Evolutionary conservation across 2,888 invertebrate species (phyloP).

Genomic region (Sarcophaga caerulescens): DNA sequence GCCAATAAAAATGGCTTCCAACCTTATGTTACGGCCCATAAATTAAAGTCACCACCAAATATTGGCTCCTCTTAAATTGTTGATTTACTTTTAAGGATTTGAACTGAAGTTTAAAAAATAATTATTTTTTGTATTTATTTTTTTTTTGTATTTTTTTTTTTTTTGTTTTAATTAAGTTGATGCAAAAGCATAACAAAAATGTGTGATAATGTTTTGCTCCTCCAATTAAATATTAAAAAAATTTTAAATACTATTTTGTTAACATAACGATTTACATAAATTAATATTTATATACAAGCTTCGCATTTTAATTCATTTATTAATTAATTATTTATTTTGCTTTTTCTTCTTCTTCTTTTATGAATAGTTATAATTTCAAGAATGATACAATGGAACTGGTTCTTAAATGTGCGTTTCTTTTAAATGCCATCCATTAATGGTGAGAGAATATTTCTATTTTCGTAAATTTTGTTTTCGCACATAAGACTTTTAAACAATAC

Average conservation of each 20-base stretch:
- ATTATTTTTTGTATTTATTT: neutral
- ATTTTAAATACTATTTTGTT: neutral
- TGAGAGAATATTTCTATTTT: too few species aligned
- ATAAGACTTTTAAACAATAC: neutral
- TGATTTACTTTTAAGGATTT: neutral
- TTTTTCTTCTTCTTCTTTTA: too few species aligned
- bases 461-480: too few species aligned
- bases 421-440: neutral
- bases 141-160: too few species aligned
- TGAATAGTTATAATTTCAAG: neutral
- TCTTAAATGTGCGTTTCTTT: neutral
- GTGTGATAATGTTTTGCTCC: neutral
- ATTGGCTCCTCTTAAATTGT: neutral
- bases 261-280: neutral
- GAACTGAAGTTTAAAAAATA: neutral
- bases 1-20: constrained; percentile 84
- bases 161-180: too few species aligned
- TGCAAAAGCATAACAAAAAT: too few species aligned
- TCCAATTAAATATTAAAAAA: neutral
- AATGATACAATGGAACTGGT: neutral
- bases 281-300: neutral
- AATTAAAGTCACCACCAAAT: constrained; percentile 67
- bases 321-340: neutral
- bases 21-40: constrained; percentile 79
- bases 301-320: neutral